These are phyloP conservation scores for Anarrhichthys ocellatus DNA, from an alignment of 2,113 vertebrate species.

Conservation along the genomic window DNA sequence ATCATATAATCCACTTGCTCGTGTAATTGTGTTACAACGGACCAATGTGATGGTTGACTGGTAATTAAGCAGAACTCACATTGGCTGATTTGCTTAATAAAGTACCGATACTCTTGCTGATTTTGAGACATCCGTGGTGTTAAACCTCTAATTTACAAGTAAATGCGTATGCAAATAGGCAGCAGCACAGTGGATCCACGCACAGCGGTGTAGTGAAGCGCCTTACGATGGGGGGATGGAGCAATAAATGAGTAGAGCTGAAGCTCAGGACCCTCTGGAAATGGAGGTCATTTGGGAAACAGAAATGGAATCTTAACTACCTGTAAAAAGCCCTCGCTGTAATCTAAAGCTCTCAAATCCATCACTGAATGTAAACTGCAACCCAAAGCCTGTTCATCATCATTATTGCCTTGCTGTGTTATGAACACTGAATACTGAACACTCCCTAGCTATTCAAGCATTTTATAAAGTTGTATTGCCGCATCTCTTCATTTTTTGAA, in stretches of 20 bases:
- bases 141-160: slow-evolving; percentile 38
- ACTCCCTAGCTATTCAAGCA: slow-evolving; percentile 23
- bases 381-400: slow-evolving; percentile 65
- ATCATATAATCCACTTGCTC: slow-evolving; percentile 8
- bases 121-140: slow-evolving; percentile 5
- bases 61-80: slow-evolving; percentile 5
- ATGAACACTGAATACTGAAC: slow-evolving; percentile 49
- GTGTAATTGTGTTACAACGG: background rate
- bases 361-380: slow-evolving; percentile 64
- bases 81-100: slow-evolving; percentile 12
- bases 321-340: slow-evolving; percentile 59
- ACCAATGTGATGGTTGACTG: background rate
- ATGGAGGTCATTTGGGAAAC: slow-evolving; percentile 71
- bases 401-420: slow-evolving; percentile 45
- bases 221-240: slow-evolving; percentile 39
- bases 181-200: slow-evolving; percentile 20
- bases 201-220: slow-evolving; percentile 29
- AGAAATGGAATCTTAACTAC: slow-evolving; percentile 77
- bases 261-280: slow-evolving; percentile 67
- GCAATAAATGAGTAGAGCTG: slow-evolving; percentile 63
- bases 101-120: background rate
- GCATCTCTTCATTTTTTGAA: slow-evolving; percentile 29
- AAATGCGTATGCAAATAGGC: slow-evolving; percentile 22
- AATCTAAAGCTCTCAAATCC: slow-evolving; percentile 67
- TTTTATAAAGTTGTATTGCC: slow-evolving; percentile 42